Evolutionary conservation across 1,140 invertebrate genomes (phyloP).

Genomic region (Leptinotarsa undecemlineata): DNA sequence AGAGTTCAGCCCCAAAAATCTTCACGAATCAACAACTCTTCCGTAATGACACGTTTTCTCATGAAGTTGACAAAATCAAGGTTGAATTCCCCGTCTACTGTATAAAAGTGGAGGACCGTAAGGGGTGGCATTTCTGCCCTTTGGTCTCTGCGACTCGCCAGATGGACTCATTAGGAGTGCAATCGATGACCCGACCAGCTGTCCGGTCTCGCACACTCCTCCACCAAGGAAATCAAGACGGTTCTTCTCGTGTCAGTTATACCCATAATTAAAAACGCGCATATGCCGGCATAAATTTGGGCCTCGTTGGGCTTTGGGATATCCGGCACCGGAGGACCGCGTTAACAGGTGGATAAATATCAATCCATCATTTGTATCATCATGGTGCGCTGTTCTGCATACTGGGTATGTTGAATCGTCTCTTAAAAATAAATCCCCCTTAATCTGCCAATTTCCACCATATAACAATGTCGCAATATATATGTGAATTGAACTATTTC

Average conservation of each 20-base stretch:
- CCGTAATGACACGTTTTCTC: too few relatives aligned
- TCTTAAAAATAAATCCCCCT: too few relatives aligned
- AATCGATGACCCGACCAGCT: slow-evolving; percentile 47
- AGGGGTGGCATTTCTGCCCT: slow-evolving; percentile 40
- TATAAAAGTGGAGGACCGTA: slow-evolving; percentile 19
- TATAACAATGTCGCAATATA: too few relatives aligned
- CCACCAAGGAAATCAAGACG: slow-evolving; percentile 18
- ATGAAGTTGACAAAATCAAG: too few relatives aligned
- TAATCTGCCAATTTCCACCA: too few relatives aligned
- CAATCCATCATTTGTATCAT: neutral
- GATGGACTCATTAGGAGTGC: slow-evolving; percentile 46
- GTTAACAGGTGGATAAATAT: slow-evolving; percentile 17
- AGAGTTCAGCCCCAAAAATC: neutral
- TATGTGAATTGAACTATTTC: too few relatives aligned
- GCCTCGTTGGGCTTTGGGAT: neutral
- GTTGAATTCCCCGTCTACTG: too few relatives aligned
- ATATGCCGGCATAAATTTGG: slow-evolving; percentile 3
- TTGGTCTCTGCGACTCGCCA: slow-evolving; percentile 45
- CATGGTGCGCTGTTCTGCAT: too few relatives aligned
- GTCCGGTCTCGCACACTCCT: slow-evolving; percentile 38
- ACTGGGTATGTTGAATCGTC: too few relatives aligned
- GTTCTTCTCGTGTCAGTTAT: neutral
- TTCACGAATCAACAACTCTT: neutral
- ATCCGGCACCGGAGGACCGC: neutral
- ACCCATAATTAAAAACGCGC: slow-evolving; percentile 19